These are phyloP conservation scores for Hippopotamyrus pictus DNA, from an alignment of 2,797 vertebrate species.

Conservation along the genomic window DNA sequence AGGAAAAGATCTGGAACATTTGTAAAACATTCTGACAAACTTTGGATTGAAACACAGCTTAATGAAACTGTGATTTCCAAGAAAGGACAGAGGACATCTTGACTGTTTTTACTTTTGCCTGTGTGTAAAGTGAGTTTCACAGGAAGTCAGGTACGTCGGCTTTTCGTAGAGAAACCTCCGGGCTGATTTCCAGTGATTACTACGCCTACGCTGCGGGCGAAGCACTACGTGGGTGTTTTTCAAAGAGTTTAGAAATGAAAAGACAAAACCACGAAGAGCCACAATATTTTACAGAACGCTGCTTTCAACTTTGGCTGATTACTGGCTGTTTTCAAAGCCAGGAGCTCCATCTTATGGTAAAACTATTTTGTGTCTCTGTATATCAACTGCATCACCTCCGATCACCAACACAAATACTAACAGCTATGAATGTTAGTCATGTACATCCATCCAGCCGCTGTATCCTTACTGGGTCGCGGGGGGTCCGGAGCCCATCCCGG, in stretches of 20 bases:
- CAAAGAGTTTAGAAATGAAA: slow-evolving; percentile 9
- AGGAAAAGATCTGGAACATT: background rate
- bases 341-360: background rate
- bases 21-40: background rate
- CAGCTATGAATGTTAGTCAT: background rate
- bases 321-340: background rate
- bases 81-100: background rate
- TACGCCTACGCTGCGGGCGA: background rate
- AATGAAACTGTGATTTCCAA: background rate
- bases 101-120: background rate
- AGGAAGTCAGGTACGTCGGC: background rate
- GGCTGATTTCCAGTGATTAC: background rate
- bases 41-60: background rate
- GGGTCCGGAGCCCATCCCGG: too few species aligned
- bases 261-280: background rate
- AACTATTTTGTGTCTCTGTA: background rate
- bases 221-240: background rate
- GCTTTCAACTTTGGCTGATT: background rate
- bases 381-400: background rate
- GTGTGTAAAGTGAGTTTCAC: background rate
- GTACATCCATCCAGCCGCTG: too few species aligned
- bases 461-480: too few species aligned
- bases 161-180: slow-evolving; percentile 8
- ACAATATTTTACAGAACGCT: background rate
- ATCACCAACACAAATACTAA: background rate